Evolutionary conservation across 2,113 vertebrate genomes (phyloP).

Genomic region (Glaucomys volans): DNA sequence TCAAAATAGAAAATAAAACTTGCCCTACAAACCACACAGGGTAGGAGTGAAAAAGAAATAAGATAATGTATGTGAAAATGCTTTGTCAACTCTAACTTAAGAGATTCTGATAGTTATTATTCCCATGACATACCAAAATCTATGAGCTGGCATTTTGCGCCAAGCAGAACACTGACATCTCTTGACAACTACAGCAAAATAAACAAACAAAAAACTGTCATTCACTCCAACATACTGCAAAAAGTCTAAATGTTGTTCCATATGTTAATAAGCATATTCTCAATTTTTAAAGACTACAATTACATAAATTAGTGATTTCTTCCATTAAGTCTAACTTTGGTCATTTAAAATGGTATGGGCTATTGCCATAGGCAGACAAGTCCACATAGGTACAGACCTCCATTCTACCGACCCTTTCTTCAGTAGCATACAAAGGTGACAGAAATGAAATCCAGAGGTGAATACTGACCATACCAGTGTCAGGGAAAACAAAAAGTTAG

Average conservation of each 20-base stretch:
- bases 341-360: background rate
- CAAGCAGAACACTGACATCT: background rate
- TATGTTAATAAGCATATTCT: conserved; percentile 24
- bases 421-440: background rate
- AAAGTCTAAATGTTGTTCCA: background rate
- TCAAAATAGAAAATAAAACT: conserved; percentile 48
- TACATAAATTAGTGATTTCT: background rate
- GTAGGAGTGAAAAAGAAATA: background rate
- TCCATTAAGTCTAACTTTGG: background rate
- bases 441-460: background rate
- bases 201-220: background rate
- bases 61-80: background rate
- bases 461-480: background rate
- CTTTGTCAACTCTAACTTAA: background rate
- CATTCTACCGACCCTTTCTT: background rate
- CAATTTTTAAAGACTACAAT: background rate
- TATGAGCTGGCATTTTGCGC: background rate
- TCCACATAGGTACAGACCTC: background rate
- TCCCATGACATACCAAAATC: background rate
- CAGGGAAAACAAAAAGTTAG: background rate
- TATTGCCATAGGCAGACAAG: background rate
- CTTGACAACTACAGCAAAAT: background rate
- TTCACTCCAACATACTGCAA: background rate
- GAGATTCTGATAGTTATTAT: background rate
- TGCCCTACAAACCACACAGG: background rate